phyloP scores from a whole-genome alignment of 2,113 vertebrate species.

The Salvelinus alpinus region DNA sequence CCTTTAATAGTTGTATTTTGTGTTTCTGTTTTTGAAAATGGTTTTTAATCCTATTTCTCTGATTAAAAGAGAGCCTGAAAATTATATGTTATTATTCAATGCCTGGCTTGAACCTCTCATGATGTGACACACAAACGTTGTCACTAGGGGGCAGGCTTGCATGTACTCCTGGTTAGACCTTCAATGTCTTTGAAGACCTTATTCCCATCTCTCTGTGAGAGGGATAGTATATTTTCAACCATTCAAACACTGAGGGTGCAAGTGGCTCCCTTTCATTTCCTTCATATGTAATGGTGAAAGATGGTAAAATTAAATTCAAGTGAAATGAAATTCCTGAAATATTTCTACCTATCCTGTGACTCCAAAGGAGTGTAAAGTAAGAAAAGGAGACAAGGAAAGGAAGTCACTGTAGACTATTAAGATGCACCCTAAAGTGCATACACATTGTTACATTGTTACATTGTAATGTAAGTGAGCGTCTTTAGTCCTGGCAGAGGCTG shows the following conservation, averaged over 20 bases:
- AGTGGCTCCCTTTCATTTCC: too few species aligned
- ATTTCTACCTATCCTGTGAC: background rate
- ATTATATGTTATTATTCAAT: background rate
- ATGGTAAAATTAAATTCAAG: too few species aligned
- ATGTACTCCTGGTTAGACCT: too few species aligned
- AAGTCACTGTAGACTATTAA: background rate
- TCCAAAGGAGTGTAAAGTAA: background rate
- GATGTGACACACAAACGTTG: background rate
- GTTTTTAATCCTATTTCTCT: constrained; percentile 45
- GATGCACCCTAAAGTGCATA: background rate
- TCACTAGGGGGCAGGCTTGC: background rate
- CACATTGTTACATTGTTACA: background rate
- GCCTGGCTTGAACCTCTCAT: background rate
- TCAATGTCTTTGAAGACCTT: too few species aligned
- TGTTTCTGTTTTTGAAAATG: constrained; percentile 50
- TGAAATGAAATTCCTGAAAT: background rate
- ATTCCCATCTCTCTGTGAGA: too few species aligned
- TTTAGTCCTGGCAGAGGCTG: background rate
- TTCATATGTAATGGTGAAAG: too few species aligned
- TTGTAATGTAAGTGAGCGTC: background rate
- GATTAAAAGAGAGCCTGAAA: constrained; percentile 36
- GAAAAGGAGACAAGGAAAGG: background rate
- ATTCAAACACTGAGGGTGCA: too few species aligned
- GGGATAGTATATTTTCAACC: too few species aligned
- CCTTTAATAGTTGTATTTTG: constrained; percentile 29